Base-by-base conservation (phyloP, 2,888 invertebrate genomes). In the Therioaphis trifolii region DNA sequence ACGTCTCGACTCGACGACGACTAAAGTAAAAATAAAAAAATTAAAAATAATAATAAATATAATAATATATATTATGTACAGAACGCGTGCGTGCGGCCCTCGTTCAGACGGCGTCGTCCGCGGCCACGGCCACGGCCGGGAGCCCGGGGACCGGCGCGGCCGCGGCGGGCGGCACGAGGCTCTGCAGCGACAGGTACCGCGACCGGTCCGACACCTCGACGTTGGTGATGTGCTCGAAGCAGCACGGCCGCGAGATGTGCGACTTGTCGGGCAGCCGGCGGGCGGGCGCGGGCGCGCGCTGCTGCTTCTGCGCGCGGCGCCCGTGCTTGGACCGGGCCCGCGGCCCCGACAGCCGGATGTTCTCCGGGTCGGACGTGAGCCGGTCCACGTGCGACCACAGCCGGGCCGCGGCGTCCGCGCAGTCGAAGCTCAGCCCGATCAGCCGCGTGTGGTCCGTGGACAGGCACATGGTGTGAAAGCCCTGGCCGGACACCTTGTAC, bases 181-280 rank as follows among this genome's bases (percentile, higher is more conserved):
- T 92, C 88, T 93, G 92, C 87, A 94, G 90, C 61, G 93, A 93
- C 88, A 91, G 92, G 86, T 92, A 93, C 85, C 92, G 90, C 79
- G 91, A 90, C 85, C 91, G 90, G 87, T 94, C 94, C 84, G 91
- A 91, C 58, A 91, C 90, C 85, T 94, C 93, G 68, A 95, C 92
- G 87, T 93, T 93, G 76, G 94, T 95, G 85, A 95, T 92, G 88
- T 95, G 95, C 87, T 94, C 93, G 89, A 95, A 95, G 88, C 94
- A 94, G 88, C 95, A 95, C 1, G 95, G 95, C 88, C 93, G 92
- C 71, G 95, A 95, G 86, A 95, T 95, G 88, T 95, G 94, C 85
- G 92, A 92, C 88, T 95, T 95, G 74, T 93, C 92, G 27, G 95
- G 94, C 85, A 93, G 89, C 66, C 91, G 91, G 5, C 90, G 89